Evolutionary conservation across 2,888 invertebrate species (phyloP), one percentile per base, ranked within the genome.

Genomic region (Tortrix viridana): DNA sequence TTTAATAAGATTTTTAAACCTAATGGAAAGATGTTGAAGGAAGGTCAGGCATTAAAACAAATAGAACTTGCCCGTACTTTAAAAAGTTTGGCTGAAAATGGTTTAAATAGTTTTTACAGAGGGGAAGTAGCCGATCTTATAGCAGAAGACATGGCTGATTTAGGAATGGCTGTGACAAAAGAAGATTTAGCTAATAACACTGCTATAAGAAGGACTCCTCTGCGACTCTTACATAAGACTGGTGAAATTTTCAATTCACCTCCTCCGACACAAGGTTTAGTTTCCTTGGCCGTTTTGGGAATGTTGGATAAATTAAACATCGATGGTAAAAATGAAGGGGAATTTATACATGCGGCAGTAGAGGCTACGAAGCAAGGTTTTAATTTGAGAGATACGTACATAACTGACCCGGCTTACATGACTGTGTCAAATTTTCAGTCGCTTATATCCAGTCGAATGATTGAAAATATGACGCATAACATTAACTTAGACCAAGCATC

Each of bases 181-280:
- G 69, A 77, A 66, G 91, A 91, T 79, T 76, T 91, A 58, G 76
- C 71, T 63, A 85, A 79, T 69, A 89, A 85, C 72, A 68, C 73
- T 32, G 70, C 90, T 22, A 71, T 84, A 54, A 81, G 87, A 65
- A 86, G 83, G 71, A 71, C 67, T 60, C 88, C 90, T 41, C 70
- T 91, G 68, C 73, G 78, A 67, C 71, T 89, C 63, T 56, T 73
- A 32, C 89, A 88, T 60, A 81, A 76, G 43, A 71, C 79, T 47
- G 89, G 88, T 0, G 85, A 86, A 57, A 48, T 91, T 58, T 86
- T 77, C 53, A 90, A 91, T 68, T 68, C 81, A 65, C 89, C 90
- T 32, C 89, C 91, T 38, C 91, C 91, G n/a, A 85, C 91, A n/a
- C 89, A 90, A 74, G 91, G 91, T 5, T 66, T 86, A 68, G 81